Base-by-base conservation (phyloP, 2,113 vertebrate species). In the Mellivora capensis region DNA sequence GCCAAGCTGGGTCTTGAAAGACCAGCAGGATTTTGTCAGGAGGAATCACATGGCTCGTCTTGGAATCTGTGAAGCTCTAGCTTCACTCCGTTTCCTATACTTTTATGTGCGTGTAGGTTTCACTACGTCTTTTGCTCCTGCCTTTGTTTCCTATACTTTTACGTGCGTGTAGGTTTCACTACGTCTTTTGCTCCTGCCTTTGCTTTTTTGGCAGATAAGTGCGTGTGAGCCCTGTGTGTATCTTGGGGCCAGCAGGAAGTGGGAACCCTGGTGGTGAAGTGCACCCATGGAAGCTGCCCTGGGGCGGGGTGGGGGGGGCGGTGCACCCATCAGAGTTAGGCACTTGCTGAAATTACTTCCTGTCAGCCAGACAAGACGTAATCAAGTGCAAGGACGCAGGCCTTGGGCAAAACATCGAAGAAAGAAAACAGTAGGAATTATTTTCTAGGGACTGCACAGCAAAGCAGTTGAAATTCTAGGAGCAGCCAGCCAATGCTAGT, bases 331-430 rank as follows among this genome's bases (percentile, higher is more conserved):
- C 69, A 93, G 3, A 84, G 54, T 42, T 80, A 81, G 97, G 61
- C 37, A 87, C 34, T 96, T 93, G 49, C 86, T 91, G 82, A 96
- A 97, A 96, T 96, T 94, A 89, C 87, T 96, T 97, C 94, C 52
- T 93, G 94, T 79, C 82, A 89, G 86, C 1, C 7, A 96, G 72
- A 96, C 82, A 90, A 98, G 82, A 91, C 89, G 61, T 96, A 97
- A 96, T 96, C 93, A 96, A 95, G 74, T 96, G 86, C 91, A 96
- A 97, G 17, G 82, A 91, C 79, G 61, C 2, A 91, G 39, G 61
- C 90, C 67, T 89, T 89, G 72, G 61, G 79, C 44, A 93, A 96
- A 96, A 93, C 86, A 93, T 92, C 72, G 97, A 83, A 83, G 42
- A 90, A 94, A 88, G 57, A 97, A 97, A 71, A 52, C 15, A 85